Conservation (phyloP, 2,113 vertebrate species). For the Rhinolophus ferrumequinum region DNA sequence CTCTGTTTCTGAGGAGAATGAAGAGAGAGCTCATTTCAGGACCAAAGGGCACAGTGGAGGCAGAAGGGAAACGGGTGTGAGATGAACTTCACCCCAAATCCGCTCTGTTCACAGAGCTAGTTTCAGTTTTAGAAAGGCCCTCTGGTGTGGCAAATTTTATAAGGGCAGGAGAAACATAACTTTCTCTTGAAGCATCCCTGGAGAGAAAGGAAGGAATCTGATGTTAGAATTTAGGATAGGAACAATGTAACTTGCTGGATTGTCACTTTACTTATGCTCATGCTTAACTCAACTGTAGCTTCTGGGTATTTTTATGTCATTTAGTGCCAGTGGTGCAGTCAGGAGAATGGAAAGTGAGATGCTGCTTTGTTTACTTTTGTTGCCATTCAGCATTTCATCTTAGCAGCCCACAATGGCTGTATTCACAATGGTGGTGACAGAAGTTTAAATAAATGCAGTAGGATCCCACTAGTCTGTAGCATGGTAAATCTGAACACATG, state of each 20-base stretch:
- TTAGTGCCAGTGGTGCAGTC: neutral
- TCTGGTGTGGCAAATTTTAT: neutral
- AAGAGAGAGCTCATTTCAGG: neutral
- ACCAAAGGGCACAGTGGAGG: neutral
- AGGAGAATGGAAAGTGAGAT: slow-evolving; percentile 52
- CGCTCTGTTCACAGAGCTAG: neutral
- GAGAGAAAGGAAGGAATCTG: neutral
- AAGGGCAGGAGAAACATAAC: slow-evolving; percentile 8
- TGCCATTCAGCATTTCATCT: slow-evolving; percentile 60
- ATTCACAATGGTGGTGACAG: slow-evolving; percentile 59
- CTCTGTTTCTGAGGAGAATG: neutral
- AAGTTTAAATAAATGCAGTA: slow-evolving; percentile 67
- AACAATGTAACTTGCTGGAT: neutral
- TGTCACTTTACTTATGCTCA: slow-evolving; percentile 65
- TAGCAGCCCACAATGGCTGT: neutral
- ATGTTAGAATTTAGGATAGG: slow-evolving; percentile 52
- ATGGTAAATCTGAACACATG: slow-evolving; percentile 45
- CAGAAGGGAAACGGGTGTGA: fast-evolving
- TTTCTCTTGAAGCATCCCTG: neutral
- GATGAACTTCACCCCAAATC: neutral
- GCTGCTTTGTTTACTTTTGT: slow-evolving; percentile 64
- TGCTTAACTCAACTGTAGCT: slow-evolving; percentile 59
- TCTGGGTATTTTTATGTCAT: slow-evolving; percentile 61
- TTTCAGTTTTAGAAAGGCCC: slow-evolving; percentile 1
- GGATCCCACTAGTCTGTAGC: neutral